Base-by-base conservation (phyloP, 2,797 vertebrate species). In the Phataginus tricuspis region DNA sequence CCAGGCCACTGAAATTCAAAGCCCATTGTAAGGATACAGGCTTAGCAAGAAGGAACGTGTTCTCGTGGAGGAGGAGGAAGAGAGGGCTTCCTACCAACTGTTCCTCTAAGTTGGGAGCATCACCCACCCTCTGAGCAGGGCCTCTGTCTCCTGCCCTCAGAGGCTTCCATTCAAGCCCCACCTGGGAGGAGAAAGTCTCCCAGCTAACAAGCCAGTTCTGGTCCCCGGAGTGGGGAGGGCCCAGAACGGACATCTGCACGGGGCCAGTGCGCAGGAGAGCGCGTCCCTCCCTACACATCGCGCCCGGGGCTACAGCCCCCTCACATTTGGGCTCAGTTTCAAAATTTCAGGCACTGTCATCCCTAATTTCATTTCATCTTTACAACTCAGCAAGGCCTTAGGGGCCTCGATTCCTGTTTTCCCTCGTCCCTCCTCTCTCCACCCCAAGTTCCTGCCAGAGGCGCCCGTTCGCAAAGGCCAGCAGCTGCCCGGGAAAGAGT, bases 1-100 rank as follows among this genome's bases (percentile, higher is more conserved):
- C 49, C 37, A 90, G 64, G 42, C 91, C 9, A 45, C 37, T 86
- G 39, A 69, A 85, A 89, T 75, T 80, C 39, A 53, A 77, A 90
- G 83, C 31, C 27, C n/a, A 9, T 2, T 15, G 16, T 37, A 82
- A 87, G 27, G 49, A 89, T 93, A 61, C 16, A 5, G 10, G 45
- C 34, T 84, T 80, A 82, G 45, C 34, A 79, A 9, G 31, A 68
- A 68, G 66, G 39, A 31, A 31, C 3, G 14, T n/a, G 68, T 83
- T 74, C 80, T 45, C 13, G 5, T 3, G 49, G 21, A 90, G 55
- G 37, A 94, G 49, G 74, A 49, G 75, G 3, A 49, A 87, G 66
- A 51, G 39, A 63, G 49, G 31, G 68, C 34, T 11, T 64, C 2
- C 7, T 45, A 27, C 14, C 39, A 49, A 31, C 53, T 4, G 2